These are phyloP conservation scores for Rhegmatorhina hoffmannsi DNA, from an alignment of 2,113 vertebrate species.

Conservation along the genomic window DNA sequence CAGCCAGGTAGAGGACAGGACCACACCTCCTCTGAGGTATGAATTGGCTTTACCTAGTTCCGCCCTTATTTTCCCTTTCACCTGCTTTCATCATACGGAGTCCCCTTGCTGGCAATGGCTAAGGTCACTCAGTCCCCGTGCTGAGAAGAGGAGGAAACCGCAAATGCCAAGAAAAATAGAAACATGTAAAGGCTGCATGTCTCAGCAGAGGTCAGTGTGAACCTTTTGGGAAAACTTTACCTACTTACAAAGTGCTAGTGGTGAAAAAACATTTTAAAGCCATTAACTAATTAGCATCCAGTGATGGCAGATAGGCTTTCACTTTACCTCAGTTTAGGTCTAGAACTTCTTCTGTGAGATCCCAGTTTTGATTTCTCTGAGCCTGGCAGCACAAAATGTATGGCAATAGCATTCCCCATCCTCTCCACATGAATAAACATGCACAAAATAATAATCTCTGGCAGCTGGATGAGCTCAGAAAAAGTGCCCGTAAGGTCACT, in stretches of 20 bases:
- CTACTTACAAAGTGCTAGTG: neutral
- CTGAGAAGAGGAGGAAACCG: neutral
- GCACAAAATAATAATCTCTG: neutral
- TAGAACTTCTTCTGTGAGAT: neutral
- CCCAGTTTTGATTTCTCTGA: neutral
- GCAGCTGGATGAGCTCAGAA: neutral
- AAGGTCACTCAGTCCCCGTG: slow-evolving; percentile 1
- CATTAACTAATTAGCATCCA: neutral
- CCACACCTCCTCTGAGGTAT: slow-evolving; percentile 57
- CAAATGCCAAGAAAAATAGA: slow-evolving; percentile 1
- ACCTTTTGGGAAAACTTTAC: neutral
- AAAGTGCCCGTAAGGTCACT: neutral
- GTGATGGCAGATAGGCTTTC: neutral
- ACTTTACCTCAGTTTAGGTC: neutral
- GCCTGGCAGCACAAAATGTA: rapidly evolving
- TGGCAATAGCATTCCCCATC: neutral
- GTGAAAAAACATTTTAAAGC: neutral
- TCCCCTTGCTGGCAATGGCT: slow-evolving; percentile 44
- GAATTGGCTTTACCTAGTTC: slow-evolving; percentile 22
- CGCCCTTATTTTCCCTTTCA: slow-evolving; percentile 61
- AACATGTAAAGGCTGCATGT: neutral
- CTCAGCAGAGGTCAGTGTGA: neutral
- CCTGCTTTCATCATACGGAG: slow-evolving; percentile 49
- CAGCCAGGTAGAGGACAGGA: slow-evolving; percentile 18
- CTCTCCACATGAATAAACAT: neutral